Evolutionary conservation across 2,113 vertebrate species (phyloP), one percentile per base, ranked within the genome.

Genomic region (Galbula dea): DNA sequence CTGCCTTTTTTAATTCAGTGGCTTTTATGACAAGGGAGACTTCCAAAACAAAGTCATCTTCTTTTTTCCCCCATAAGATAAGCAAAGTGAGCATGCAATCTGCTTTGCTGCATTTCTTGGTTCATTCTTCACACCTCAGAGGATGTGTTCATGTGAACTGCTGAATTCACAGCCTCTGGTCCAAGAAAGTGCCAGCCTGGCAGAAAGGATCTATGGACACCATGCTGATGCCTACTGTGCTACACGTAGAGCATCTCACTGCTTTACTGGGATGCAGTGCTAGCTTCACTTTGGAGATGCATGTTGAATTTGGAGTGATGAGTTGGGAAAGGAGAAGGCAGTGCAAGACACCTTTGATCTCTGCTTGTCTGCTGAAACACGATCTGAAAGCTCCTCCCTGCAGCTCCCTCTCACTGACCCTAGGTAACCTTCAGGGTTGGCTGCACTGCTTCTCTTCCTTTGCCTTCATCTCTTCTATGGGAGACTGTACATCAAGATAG

Each of bases 311-410:
- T 27, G 26, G 66, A 91, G 9, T 3, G 37, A 58, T 20, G 54
- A 63, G 48, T 32, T 63, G 46, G 75, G 39, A 20, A 45, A 32
- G 29, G 69, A 72, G 66, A 41, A 62, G 61, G 68, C 34, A 68
- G 58, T 20, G 41, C 52, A 37, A 65, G 66, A 26, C 59, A 48
- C 83, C 69, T 90, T 77, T 95, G 94, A 93, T 93, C 81, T 88
- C 76, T 49, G 61, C 82, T 30, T 61, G 72, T 49, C 65, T 71
- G 73, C 32, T 77, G 71, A 96, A 95, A 91, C 17, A 17, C 49
- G 69, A 14, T 10, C 48, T 39, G 77, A 62, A 62, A 74, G 54
- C 66, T 79, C 73, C 82, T 88, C 65, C 76, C 21, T 15, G 6
- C 61, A 86, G 45, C 88, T 85, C 49, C 43, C 63, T 91, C 86